phyloP scores from a whole-genome alignment of 2,888 invertebrate species.

The Folsomia manolachei region DNA sequence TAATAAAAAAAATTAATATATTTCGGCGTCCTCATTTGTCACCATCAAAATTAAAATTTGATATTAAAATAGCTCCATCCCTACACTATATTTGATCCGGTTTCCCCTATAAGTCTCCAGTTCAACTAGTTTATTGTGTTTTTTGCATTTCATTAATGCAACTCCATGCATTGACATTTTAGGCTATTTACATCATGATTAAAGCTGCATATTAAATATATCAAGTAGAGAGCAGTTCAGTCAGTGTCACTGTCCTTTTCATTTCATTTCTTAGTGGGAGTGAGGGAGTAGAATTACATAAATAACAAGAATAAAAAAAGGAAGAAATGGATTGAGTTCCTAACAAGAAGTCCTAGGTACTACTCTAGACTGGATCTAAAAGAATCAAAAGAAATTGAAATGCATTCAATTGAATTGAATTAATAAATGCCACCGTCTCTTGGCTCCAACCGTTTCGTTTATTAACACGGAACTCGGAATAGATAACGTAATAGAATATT shows the following conservation, averaged over 20 bases:
- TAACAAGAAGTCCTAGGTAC: not conserved
- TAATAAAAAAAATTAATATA: too few species aligned
- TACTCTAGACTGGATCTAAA: not conserved
- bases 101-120: too few species aligned
- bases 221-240: not conserved
- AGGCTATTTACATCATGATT: too few species aligned
- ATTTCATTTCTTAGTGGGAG: not conserved
- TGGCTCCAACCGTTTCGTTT: too few species aligned
- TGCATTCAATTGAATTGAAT: slow-evolving; percentile 25
- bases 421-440: slow-evolving; percentile 18
- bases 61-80: too few species aligned
- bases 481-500: too few species aligned
- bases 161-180: too few species aligned
- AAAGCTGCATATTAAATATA: slow-evolving; percentile 6
- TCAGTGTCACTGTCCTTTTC: not conserved
- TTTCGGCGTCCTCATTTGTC: too few species aligned
- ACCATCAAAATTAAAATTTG: too few species aligned
- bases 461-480: too few species aligned
- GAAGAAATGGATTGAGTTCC: not conserved
- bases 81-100: too few species aligned
- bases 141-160: not conserved
- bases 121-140: too few species aligned
- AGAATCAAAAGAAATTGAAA: slow-evolving; percentile 20
- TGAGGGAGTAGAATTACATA: not conserved
- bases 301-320: not conserved